Evolutionary conservation across 1,140 invertebrate genomes (phyloP), one percentile per base, ranked within the genome.

Genomic region (Drosophila subpulchrella): DNA sequence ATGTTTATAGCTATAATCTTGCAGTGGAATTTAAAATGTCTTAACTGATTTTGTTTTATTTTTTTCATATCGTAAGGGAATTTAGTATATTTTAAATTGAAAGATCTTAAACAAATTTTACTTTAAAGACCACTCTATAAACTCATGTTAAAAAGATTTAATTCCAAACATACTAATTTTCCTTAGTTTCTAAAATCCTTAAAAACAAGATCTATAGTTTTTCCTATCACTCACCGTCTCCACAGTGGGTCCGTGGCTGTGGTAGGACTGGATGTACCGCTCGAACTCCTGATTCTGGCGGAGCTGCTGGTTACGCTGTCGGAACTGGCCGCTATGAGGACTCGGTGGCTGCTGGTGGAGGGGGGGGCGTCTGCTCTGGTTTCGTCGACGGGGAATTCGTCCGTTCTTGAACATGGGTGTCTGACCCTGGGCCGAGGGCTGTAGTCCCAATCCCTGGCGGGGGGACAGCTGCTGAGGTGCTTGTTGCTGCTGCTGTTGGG

Each of bases 261-360:
- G 85, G 48, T 91, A 91, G 30, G 89, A 91, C 36, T 92, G 90
- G 41, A 92, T 91, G 51, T 91, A 92, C 0, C 90, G 88, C 39
- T 92, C 91, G 42, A 92, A 92, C 44, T 92, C 91, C 70, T 91
- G 81, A 53, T 92, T 92, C 48, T 92, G 83, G 0, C 82, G 88
- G 11, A 89, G 67, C 55, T 91, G 90, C 34, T 91, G 78, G 42
- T 79, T 89, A 15, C 77, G 63, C 57, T 91, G 78, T 7, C 86
- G 75, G 56, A 91, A 83, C 20, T 91, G 90, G 6, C 81, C 76
- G 20, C 70, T 89, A 51, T 84, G 84, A 8, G 47, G 54, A 30
- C 39, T 66, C 4, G 76, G 72, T 4, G 80, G 84, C 68, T 85
- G 84, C 48, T 90, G 84, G 8, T 70, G 63, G 10, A 80, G 10